A percentile compares a stretch with the other conserved stretches of the same genome.
Evolutionary conservation across 2,113 vertebrate species (phyloP).

Genomic region (Pteronura brasiliensis): DNA sequence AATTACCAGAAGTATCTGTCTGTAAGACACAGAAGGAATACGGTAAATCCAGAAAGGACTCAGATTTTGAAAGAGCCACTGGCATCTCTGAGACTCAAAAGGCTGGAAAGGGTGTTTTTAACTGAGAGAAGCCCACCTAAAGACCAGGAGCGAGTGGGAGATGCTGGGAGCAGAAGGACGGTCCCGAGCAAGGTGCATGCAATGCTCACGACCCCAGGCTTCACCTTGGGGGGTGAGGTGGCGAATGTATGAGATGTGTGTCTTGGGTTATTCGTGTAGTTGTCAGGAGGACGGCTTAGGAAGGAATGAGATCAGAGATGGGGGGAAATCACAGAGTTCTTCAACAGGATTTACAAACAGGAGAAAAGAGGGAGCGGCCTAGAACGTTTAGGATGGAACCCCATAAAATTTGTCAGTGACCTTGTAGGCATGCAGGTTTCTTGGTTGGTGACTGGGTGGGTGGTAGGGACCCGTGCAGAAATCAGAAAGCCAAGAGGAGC

Average conservation of each 20-base stretch:
- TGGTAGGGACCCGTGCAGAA: neutral
- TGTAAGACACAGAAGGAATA: neutral
- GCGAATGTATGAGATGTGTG: fast-evolving
- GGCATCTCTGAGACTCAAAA: neutral
- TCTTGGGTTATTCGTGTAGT: neutral
- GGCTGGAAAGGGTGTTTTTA: fast-evolving
- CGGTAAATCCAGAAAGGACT: neutral
- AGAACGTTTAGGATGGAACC: neutral
- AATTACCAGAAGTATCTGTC: neutral
- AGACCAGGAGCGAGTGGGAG: neutral
- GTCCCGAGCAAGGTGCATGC: neutral
- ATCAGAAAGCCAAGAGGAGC: neutral
- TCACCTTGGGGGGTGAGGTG: neutral
- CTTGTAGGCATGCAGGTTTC: neutral
- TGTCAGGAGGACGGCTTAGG: fast-evolving
- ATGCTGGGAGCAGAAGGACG: neutral
- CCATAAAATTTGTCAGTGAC: neutral
- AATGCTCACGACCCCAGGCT: neutral
- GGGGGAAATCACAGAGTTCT: neutral
- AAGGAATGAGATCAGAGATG: neutral
- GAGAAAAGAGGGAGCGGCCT: neutral
- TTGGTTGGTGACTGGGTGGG: neutral
- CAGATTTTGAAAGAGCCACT: neutral
- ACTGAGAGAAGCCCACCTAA: neutral
- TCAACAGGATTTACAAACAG: neutral